Evolutionary conservation across 2,113 vertebrate species (phyloP).

Genomic region (Apus apus): DNA sequence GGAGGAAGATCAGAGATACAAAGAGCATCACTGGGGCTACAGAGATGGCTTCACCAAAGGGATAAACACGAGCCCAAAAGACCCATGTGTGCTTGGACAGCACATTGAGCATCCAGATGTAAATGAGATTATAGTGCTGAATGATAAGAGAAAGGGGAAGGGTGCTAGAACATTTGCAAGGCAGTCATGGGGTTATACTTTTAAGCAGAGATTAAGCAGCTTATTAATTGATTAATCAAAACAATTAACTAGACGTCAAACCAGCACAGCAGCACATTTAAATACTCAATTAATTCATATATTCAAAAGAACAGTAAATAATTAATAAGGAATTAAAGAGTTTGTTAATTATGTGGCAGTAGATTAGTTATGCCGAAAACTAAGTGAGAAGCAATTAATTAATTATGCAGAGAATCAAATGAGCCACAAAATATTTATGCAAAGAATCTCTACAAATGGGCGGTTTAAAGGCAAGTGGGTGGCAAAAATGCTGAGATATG

Average conservation of each 20-base stretch:
- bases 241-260: conserved; percentile 58
- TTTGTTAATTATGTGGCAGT: conserved; percentile 64
- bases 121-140: neutral
- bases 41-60: neutral
- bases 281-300: conserved; percentile 63
- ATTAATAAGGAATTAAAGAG: conserved; percentile 63
- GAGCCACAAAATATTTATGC: conserved; percentile 65
- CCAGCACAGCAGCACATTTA: conserved; percentile 51
- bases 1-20: neutral
- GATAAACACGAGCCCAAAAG: neutral
- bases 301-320: conserved; percentile 69
- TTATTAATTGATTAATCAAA: conserved; percentile 70
- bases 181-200: conserved; percentile 48
- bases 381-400: conserved; percentile 66
- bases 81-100: neutral
- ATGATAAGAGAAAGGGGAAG: neutral
- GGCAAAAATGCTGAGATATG: conserved; percentile 17
- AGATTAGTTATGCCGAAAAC: conserved; percentile 66
- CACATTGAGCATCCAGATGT: neutral
- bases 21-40: neutral
- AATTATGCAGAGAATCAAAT: conserved; percentile 68
- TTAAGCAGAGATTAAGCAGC: conserved; percentile 55
- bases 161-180: neutral
- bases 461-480: conserved; percentile 54
- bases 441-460: conserved; percentile 49